These are phyloP conservation scores for Rhagonycha fulva DNA, from an alignment of 2,888 invertebrate genomes.

Conservation along the genomic window DNA sequence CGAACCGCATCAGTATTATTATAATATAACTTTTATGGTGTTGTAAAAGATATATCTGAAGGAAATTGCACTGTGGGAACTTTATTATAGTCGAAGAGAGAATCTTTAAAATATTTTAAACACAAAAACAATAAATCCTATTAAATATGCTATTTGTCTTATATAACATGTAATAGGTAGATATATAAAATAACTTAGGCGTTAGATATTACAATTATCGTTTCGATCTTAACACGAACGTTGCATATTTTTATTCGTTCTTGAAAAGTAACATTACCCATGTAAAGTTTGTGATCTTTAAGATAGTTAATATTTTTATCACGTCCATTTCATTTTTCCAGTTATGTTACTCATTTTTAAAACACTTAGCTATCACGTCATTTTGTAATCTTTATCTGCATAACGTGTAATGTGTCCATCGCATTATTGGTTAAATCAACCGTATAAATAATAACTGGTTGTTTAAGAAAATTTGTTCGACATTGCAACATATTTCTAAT, in stretches of 20 bases:
- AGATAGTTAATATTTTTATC: not conserved
- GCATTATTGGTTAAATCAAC: not conserved
- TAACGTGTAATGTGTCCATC: not conserved
- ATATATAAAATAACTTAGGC: constrained; percentile 1
- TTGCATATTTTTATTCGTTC: not conserved
- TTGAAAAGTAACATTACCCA: not conserved
- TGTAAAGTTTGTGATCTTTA: not conserved
- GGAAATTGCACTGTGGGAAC: constrained; percentile 28
- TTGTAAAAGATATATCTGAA: constrained; percentile 10
- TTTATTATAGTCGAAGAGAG: not conserved
- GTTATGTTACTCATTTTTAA: not conserved
- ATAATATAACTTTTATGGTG: constrained; percentile 6
- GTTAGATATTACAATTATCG: not conserved
- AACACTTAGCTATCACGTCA: not conserved
- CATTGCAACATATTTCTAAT: not conserved
- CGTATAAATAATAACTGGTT: not conserved
- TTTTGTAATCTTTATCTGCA: not conserved
- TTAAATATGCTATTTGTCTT: constrained; percentile 24
- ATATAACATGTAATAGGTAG: constrained; percentile 20
- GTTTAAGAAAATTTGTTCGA: not conserved
- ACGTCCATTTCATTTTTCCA: not conserved
- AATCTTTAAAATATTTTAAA: constrained; percentile 16
- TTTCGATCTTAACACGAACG: not conserved
- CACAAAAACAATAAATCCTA: constrained; percentile 25
- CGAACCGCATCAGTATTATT: constrained; percentile 7